Conservation (phyloP, 2,797 vertebrate genomes). For the Hylomyscus alleni region DNA sequence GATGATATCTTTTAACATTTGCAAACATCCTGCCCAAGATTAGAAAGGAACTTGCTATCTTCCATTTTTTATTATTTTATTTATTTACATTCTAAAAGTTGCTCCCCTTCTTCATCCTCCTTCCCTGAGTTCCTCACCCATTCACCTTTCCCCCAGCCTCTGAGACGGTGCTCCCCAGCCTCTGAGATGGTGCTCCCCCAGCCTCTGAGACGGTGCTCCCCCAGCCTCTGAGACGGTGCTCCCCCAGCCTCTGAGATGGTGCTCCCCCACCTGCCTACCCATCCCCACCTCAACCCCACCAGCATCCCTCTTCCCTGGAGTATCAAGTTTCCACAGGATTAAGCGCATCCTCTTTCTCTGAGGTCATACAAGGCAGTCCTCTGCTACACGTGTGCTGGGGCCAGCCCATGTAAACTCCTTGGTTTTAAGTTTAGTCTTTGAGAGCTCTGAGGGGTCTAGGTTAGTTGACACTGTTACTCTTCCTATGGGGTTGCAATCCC, state of each 20-base stretch:
- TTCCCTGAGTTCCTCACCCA: neutral
- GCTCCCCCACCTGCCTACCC: neutral
- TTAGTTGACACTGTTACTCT: neutral
- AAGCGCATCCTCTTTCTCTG: neutral
- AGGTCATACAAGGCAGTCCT: neutral
- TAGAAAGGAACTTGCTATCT: conserved; percentile 2
- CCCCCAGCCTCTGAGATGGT: neutral
- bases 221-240: neutral
- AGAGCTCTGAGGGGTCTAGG: too few relatives aligned
- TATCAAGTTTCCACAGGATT: neutral
- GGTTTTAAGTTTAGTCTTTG: neutral
- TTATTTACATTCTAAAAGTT: neutral
- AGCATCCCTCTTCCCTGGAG: neutral
- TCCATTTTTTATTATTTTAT: conserved; percentile 9
- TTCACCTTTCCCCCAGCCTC: neutral
- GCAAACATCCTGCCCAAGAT: neutral
- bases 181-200: neutral
- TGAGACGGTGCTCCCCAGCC: neutral
- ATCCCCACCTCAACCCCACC: neutral
- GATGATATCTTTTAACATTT: too few relatives aligned
- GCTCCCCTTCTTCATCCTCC: too few relatives aligned
- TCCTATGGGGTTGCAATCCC: neutral
- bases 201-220: neutral
- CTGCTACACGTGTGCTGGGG: neutral
- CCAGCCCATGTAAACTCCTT: neutral